Evolutionary conservation across 1,140 invertebrate species (phyloP), one percentile per base, ranked within the genome.

Genomic region (Camponotus pennsylvanicus): DNA sequence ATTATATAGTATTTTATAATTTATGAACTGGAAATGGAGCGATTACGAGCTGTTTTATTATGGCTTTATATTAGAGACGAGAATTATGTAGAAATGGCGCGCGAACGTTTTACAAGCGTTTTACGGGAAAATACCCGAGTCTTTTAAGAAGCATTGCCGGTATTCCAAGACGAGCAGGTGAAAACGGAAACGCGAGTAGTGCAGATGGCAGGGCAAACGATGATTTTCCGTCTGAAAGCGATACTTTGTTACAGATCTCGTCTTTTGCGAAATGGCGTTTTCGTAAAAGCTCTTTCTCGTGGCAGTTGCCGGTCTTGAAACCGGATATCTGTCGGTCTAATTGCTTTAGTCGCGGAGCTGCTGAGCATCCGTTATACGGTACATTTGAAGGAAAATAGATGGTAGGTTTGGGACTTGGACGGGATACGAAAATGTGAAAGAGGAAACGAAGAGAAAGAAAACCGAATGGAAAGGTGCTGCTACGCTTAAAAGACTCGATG

Each of bases 261-360:
- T 66, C 79, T 86, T 91, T 88, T 84, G 83, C 64, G 69, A 83
- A 88, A 88, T 76, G 71, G 73, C 86, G 79, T 85, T 89, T 87
- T 87, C 86, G 69, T 69, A 61, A 85, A 91, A 92, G 70, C 77
- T 64, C 76, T 85, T 87, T 85, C 64, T 40, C 64, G 32, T 63
- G 18, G 42, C 21, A 52, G n/a, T 73, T 75, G 45, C 61, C 71
- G 67, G 32, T 66, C 21, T 42, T 67, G 91, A 91, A 92, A 92
- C 83, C 70, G 73, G 90, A 92, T 92, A 92, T 71, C 77, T 83
- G 76, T 85, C 83, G 73, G 64, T 92, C 80, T 92, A 92, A 92
- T 92, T 92, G 91, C 88, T 92, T 86, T 69, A 75, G 85, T 80
- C 79, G 37, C 45, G 66, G 70, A 71, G 64, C 86, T 85, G 66